Percentiles rank a stretch among this genome's conserved stretches.
phyloP scores from a whole-genome alignment of 2,113 vertebrate genomes.

The Acanthisitta chloris region DNA sequence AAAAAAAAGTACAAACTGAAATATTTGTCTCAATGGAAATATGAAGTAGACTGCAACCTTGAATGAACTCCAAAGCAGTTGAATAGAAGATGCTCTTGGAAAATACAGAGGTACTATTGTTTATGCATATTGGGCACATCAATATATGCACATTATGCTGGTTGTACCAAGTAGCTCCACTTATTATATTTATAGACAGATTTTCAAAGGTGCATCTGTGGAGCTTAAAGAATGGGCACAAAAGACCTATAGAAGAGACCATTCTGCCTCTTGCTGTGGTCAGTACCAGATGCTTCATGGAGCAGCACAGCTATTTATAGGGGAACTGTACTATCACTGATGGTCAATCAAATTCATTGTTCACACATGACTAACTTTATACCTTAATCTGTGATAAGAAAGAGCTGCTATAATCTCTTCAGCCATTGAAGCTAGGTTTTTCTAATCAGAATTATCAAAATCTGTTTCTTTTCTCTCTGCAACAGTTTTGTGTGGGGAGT shows the following conservation, averaged over 20 bases:
- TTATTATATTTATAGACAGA: neutral
- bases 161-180: neutral
- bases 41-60: neutral
- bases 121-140: neutral
- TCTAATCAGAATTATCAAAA: neutral
- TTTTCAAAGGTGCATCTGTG: neutral
- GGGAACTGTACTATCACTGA: neutral
- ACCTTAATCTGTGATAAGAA: neutral
- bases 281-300: neutral
- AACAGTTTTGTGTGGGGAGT: neutral
- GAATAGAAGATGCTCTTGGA: neutral
- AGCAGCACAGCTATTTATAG: neutral
- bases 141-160: neutral
- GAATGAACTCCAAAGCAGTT: neutral
- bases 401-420: neutral
- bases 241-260: neutral
- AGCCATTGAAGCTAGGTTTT: neutral
- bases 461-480: neutral
- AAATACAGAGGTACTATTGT: neutral
- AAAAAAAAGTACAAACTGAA: neutral
- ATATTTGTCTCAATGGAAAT: neutral
- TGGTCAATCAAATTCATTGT: neutral
- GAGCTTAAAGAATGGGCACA: neutral
- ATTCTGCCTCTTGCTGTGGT: neutral
- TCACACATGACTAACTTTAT: neutral